A percentile compares a stretch with the other conserved stretches of the same genome.
Conservation (phyloP, 2,888 invertebrate genomes). For the Sminthurides aquaticus region DNA sequence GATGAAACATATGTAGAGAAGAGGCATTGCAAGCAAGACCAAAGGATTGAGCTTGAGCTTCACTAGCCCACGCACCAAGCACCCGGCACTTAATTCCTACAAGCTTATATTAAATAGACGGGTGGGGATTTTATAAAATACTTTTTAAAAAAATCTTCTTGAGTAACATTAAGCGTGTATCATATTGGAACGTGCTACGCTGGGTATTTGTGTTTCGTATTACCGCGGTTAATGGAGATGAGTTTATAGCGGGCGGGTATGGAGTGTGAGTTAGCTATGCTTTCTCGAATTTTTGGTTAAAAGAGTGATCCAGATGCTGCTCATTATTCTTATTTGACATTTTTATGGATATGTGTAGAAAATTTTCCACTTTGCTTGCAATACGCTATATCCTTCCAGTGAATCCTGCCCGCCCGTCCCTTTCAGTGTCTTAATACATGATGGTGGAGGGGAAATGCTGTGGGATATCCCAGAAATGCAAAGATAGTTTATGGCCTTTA, state of each 20-base stretch:
- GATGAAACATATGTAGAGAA: background rate
- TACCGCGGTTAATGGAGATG: too few species aligned
- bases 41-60: background rate
- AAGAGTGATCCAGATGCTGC: conserved; percentile 12
- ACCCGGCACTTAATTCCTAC: background rate
- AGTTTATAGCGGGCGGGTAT: too few species aligned
- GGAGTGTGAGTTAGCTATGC: too few species aligned
- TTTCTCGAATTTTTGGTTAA: too few species aligned
- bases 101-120: too few species aligned
- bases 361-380: background rate
- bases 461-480: background rate
- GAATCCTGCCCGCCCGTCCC: background rate
- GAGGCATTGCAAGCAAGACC: background rate
- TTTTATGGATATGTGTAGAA: conserved; percentile 12
- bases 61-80: background rate
- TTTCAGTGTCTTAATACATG: background rate
- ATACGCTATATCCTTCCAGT: too few species aligned
- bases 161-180: too few species aligned
- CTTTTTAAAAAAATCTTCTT: too few species aligned
- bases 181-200: too few species aligned
- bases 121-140: too few species aligned
- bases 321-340: conserved; percentile 20
- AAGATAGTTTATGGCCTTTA: background rate
- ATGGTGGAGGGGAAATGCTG: background rate
- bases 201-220: too few species aligned